Evolutionary conservation across 2,113 vertebrate species (phyloP).

Genomic region (Enhydra lutris): DNA sequence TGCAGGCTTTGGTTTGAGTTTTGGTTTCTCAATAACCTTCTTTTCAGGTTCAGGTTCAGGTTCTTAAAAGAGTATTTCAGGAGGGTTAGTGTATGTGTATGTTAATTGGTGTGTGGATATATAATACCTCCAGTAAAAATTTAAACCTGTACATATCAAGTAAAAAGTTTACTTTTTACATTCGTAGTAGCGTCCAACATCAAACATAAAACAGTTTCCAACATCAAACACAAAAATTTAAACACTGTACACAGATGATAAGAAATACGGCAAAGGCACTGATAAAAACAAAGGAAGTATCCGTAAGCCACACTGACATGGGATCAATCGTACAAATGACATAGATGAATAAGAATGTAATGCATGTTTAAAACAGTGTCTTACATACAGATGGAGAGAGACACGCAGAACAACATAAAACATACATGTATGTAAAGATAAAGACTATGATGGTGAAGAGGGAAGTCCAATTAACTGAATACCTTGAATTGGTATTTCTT

Average conservation of each 20-base stretch:
- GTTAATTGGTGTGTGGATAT: background rate
- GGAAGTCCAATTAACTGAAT: conserved; percentile 57
- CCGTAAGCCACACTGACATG: background rate
- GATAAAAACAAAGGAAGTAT: background rate
- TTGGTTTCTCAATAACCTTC: conserved; percentile 84
- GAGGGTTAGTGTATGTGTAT: conserved; percentile 70
- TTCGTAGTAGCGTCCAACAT: background rate
- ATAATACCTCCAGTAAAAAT: background rate
- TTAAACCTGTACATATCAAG: background rate
- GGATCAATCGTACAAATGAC: conserved; percentile 3
- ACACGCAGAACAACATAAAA: background rate
- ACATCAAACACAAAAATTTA: conserved; percentile 49
- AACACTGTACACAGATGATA: conserved; percentile 21
- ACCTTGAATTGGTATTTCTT: conserved; percentile 81
- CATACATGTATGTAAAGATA: conserved; percentile 6
- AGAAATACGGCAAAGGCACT: background rate
- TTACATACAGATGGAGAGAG: conserved; percentile 23
- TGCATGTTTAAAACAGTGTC: conserved; percentile 7
- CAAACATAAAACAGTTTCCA: background rate
- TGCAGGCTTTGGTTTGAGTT: conserved; percentile 81
- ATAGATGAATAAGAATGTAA: background rate
- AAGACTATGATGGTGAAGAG: conserved; percentile 43
- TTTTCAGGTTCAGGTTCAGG: conserved; percentile 83
- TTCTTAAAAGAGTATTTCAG: conserved; percentile 84
- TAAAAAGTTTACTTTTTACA: background rate